Conservation (phyloP, 53 echinoderm and acorn worm species). For the Stichopus horrens region DNA sequence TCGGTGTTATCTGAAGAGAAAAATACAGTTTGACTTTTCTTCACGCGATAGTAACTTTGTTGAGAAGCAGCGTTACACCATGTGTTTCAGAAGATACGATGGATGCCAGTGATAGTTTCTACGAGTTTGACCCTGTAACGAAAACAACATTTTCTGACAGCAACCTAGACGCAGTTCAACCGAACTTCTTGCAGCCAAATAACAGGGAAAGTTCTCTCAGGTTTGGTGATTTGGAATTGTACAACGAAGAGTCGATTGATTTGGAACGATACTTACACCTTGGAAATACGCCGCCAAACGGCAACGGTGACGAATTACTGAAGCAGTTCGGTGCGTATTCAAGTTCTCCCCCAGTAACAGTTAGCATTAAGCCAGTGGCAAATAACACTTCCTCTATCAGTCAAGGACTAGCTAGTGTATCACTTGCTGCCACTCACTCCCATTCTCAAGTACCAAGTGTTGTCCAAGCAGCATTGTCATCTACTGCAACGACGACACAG, state of each 20-base stretch:
- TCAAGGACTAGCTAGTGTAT: neutral
- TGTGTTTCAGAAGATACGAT: slow-evolving; percentile 38
- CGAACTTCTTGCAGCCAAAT: slow-evolving; percentile 17
- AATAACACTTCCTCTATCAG: slow-evolving; percentile 1
- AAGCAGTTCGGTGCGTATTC: slow-evolving; percentile 48
- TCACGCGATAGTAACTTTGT: neutral
- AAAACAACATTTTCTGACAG: slow-evolving; percentile 20
- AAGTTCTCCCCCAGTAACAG: slow-evolving; percentile 37
- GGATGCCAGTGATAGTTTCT: slow-evolving; percentile 43
- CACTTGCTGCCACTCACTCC: neutral
- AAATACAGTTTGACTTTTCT: neutral
- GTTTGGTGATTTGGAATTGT: slow-evolving; percentile 32
- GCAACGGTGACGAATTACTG: slow-evolving; percentile 38
- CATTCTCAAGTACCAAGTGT: slow-evolving; percentile 1
- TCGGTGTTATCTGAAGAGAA: neutral
- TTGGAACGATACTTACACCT: slow-evolving; percentile 39
- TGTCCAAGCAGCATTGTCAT: slow-evolving; percentile 6
- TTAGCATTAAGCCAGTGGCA: slow-evolving; percentile 18
- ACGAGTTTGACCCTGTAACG: slow-evolving; percentile 30
- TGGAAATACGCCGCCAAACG: slow-evolving; percentile 45
- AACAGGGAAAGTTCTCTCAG: slow-evolving; percentile 11
- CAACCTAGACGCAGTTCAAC: slow-evolving; percentile 12
- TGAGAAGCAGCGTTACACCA: slow-evolving; percentile 22
- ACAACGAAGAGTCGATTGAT: slow-evolving; percentile 47
- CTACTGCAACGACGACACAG: slow-evolving; percentile 18